A percentile compares a stretch with the other conserved stretches of the same genome.
These are phyloP conservation scores for Sigmodon hispidus DNA, from an alignment of 2,113 vertebrate genomes.

Conservation along the genomic window DNA sequence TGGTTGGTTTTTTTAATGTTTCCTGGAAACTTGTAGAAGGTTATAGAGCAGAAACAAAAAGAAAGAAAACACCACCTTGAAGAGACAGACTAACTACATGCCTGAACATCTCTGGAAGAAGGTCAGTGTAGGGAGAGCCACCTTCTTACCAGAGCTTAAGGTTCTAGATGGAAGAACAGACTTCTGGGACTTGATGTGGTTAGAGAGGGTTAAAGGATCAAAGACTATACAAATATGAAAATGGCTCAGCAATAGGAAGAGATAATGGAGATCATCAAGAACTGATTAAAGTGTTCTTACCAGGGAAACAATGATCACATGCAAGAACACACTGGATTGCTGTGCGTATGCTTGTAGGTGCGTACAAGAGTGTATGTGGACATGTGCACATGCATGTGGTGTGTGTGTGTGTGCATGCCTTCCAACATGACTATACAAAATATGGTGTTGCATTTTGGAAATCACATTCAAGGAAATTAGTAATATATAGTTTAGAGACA, in stretches of 20 bases:
- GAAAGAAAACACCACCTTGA: background rate
- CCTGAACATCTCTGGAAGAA: constrained; percentile 48
- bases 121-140: constrained; percentile 7
- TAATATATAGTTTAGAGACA: background rate
- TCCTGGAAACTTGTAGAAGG: constrained; percentile 41
- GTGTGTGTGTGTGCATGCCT: background rate
- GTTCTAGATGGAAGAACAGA: background rate
- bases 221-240: constrained; percentile 10
- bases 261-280: constrained; percentile 36
- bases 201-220: constrained; percentile 40
- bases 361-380: background rate
- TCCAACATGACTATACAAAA: constrained; percentile 17
- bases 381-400: background rate
- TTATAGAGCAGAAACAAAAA: background rate
- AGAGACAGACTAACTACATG: background rate
- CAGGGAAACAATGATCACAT: background rate
- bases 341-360: background rate
- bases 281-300: constrained; percentile 43
- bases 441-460: constrained; percentile 48
- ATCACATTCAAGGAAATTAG: constrained; percentile 22
- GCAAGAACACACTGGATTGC: constrained; percentile 30
- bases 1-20: constrained; percentile 15
- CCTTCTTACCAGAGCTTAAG: background rate
- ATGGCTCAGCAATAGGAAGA: background rate
- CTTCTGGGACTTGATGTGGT: background rate